Evolutionary conservation across 2,888 invertebrate genomes (phyloP).

Genomic region (Eilema sororculum): DNA sequence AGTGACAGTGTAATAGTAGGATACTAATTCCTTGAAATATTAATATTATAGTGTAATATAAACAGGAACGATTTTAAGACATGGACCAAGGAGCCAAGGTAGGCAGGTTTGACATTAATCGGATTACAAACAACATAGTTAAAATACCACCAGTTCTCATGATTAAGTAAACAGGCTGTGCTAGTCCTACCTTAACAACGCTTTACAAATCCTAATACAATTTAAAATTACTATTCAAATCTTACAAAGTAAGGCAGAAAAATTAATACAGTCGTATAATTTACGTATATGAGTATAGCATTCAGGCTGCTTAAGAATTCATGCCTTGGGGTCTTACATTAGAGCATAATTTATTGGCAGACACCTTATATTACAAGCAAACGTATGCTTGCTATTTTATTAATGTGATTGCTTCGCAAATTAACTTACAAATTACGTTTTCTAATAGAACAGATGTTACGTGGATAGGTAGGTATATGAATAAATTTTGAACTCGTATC

Average conservation of each 20-base stretch:
- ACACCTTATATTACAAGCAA: conserved; percentile 34
- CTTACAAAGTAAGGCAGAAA: conserved; percentile 48
- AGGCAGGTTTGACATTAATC: conserved; percentile 38
- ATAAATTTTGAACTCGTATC: not conserved
- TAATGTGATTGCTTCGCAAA: conserved; percentile 12
- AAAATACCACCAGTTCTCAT: conserved; percentile 48
- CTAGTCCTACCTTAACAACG: conserved; percentile 45
- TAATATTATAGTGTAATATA: not conserved
- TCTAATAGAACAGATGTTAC: conserved; percentile 3
- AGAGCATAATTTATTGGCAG: conserved; percentile 40
- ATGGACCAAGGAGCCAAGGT: not conserved
- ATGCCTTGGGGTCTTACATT: conserved; percentile 38
- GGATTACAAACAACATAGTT: conserved; percentile 52
- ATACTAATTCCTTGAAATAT: not conserved
- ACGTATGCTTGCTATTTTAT: conserved; percentile 14
- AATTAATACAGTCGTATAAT: conserved; percentile 44
- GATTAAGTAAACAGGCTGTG: conserved; percentile 40
- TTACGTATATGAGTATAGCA: conserved; percentile 36
- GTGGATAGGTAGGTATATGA: not conserved
- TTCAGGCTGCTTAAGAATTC: conserved; percentile 36
- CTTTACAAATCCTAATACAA: conserved; percentile 61
- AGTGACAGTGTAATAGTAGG: too few species aligned
- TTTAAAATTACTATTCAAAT: conserved; percentile 60
- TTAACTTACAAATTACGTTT: conserved; percentile 15
- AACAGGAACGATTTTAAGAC: not conserved